These are phyloP conservation scores for Euphonia xanthogaster DNA, from an alignment of 2,797 vertebrate genomes.

Conservation along the genomic window DNA sequence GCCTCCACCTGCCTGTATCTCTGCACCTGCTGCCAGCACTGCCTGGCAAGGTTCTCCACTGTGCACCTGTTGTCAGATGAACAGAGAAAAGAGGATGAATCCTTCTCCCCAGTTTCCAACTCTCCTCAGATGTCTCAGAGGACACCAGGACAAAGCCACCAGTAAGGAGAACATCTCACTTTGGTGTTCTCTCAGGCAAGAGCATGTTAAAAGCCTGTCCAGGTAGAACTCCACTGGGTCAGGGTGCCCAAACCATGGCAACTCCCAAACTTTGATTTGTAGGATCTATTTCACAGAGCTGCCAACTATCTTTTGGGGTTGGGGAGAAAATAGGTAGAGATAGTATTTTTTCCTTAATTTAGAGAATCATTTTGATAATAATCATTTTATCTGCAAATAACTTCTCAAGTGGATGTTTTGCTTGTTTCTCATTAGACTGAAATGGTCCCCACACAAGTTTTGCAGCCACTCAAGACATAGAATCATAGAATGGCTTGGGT, in stretches of 20 bases:
- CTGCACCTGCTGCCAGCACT: neutral
- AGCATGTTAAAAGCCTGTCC: neutral
- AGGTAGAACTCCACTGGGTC: neutral
- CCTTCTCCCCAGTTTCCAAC: neutral
- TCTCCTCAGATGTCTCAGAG: neutral
- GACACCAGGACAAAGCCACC: neutral
- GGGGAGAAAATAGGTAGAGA: neutral
- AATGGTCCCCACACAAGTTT: neutral
- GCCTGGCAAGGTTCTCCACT: neutral
- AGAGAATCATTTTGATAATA: neutral
- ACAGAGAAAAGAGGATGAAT: neutral
- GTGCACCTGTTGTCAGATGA: neutral
- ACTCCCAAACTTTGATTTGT: neutral
- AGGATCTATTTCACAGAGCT: neutral
- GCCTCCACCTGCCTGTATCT: neutral
- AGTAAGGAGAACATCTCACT: neutral
- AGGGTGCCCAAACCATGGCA: neutral
- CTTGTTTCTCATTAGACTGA: neutral
- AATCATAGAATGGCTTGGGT: neutral
- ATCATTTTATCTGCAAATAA: neutral
- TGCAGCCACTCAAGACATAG: neutral
- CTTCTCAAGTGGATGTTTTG: neutral
- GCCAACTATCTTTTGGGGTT: accelerated
- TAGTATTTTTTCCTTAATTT: neutral
- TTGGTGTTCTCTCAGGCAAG: neutral